Evolutionary conservation across 2,888 invertebrate genomes (phyloP).

Genomic region (Subacronicta megacephala): DNA sequence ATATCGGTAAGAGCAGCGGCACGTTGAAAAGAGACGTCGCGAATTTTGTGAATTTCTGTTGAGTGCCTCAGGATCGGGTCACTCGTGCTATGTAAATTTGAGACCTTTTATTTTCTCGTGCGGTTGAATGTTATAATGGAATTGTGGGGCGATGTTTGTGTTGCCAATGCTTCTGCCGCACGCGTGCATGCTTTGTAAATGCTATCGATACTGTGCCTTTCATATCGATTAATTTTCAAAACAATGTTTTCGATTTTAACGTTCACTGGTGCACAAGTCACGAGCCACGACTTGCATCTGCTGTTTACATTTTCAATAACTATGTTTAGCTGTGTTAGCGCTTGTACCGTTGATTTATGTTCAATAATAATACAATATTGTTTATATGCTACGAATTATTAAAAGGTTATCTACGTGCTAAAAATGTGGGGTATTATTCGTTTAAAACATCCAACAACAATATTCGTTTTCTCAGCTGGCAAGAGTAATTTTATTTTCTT

Average conservation of each 20-base stretch:
- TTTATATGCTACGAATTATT: constrained; percentile 48
- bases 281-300: constrained; percentile 61
- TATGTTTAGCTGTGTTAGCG: constrained; percentile 58
- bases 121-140: constrained; percentile 75
- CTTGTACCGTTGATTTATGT: constrained; percentile 60
- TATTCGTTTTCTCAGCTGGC: constrained; percentile 39
- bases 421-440: constrained; percentile 20
- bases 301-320: constrained; percentile 65
- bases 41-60: constrained; percentile 66
- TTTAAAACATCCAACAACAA: constrained; percentile 29
- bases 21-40: constrained; percentile 71
- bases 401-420: constrained; percentile 25
- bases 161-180: constrained; percentile 70
- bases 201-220: constrained; percentile 57
- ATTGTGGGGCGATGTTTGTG: constrained; percentile 72
- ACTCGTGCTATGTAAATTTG: constrained; percentile 81
- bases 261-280: constrained; percentile 69
- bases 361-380: constrained; percentile 34
- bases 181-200: constrained; percentile 69
- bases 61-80: constrained; percentile 65
- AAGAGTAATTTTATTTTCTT: constrained; percentile 63
- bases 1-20: constrained; percentile 51
- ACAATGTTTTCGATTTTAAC: constrained; percentile 71
- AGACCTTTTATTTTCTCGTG: constrained; percentile 79
- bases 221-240: constrained; percentile 75